Evolutionary conservation across 2,113 vertebrate genomes (phyloP), one percentile per base, ranked within the genome.

Genomic region (Erinaceus europaeus): DNA sequence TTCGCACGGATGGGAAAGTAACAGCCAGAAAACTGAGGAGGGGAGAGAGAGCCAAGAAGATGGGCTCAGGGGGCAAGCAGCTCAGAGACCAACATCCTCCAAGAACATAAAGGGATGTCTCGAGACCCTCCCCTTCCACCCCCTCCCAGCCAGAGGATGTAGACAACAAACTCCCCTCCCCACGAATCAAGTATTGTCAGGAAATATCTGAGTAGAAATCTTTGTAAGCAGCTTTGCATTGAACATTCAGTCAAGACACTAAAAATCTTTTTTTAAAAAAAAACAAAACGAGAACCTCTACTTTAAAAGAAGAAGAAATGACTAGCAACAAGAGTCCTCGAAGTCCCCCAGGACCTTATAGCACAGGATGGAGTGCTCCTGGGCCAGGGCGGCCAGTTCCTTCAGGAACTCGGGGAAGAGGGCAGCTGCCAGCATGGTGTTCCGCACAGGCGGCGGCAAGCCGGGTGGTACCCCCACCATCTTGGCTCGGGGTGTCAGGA

Each of bases 321-420:
- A 5, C 93, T 97, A 96, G 85, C 96, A 97, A 62, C 84, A 96
- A 27, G 92, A 80, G 95, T 97, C 96, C 69, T 94, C 96, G 44
- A 97, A 98, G 94, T 98, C 98, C 52, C 98, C 98, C 93, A 98
- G 96, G 91, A 97, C 84, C 95, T 97, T 97, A 96, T 97, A 98
- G 71, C 98, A 98, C 74, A 99, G 96, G 92, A 99, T 97, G 87
- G 98, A 98, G 97, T 99, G 99, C 92, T 99, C 99, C 94, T 99
- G 99, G 55, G 98, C 98, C 65, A 99, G 96, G 82, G 99, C 98
- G 2, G 99, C 98, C 96, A 99, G 97, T 87, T 99, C 99, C 97
- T 99, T 99, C 79, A 99, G 97, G 96, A 99, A 99, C 97, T 99
- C 99, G 0, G 98, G 98, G 96, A 98, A 99, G 44, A 99, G 98